These are phyloP conservation scores for Portunus trituberculatus DNA, from an alignment of 1,140 invertebrate genomes.

Conservation along the genomic window DNA sequence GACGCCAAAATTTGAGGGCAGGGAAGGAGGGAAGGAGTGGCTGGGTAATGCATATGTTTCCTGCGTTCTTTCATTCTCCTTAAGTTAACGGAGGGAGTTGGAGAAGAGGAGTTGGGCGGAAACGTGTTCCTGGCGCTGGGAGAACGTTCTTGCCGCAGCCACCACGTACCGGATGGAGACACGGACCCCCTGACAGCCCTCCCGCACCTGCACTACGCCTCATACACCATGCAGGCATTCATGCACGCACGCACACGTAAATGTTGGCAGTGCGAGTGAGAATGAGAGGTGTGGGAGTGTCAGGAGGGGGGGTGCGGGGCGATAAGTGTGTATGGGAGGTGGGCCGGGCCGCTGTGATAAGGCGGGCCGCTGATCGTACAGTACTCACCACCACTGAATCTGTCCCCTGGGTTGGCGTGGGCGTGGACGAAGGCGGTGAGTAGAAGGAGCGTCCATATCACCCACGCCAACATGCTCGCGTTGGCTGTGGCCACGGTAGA, in stretches of 20 bases:
- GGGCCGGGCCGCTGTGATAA: not conserved
- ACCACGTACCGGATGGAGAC: not conserved
- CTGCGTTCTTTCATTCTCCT: not conserved
- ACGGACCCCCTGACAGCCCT: not conserved
- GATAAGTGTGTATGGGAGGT: not conserved
- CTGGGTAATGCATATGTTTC: not conserved
- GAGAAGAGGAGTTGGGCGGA: not conserved
- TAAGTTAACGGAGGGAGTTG: not conserved
- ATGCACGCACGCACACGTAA: not conserved
- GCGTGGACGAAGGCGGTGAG: constrained; percentile 31
- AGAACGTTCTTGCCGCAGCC: not conserved
- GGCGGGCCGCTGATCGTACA: not conserved
- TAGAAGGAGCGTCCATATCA: constrained; percentile 40
- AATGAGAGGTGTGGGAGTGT: not conserved
- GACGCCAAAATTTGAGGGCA: not conserved
- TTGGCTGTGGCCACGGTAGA: constrained; percentile 66
- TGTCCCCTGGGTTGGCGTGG: not conserved
- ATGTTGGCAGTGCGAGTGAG: not conserved
- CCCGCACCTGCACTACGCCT: not conserved
- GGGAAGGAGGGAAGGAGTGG: too few species aligned
- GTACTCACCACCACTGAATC: constrained; percentile 70
- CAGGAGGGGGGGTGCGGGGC: too few species aligned
- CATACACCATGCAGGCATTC: not conserved
- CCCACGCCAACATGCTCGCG: constrained; percentile 68
- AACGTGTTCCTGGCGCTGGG: not conserved